phyloP scores from a whole-genome alignment of 2,797 vertebrate species.

The Molossus molossus region DNA sequence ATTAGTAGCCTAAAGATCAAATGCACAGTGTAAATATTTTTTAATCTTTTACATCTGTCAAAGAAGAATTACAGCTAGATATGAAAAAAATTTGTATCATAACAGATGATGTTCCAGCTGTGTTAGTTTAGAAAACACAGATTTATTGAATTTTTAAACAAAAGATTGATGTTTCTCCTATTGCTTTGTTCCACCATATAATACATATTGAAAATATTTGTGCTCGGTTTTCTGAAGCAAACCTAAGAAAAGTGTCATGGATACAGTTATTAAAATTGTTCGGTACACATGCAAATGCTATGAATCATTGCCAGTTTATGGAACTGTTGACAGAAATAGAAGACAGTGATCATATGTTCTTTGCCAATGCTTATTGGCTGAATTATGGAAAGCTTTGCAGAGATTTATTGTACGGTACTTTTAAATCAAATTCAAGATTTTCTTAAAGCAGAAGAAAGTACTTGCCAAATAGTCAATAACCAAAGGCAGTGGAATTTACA shows the following conservation, averaged over 20 bases:
- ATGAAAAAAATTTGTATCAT: conserved; percentile 46
- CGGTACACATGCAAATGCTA: conserved; percentile 83
- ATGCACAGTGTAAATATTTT: conserved; percentile 39
- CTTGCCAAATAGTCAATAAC: conserved; percentile 76
- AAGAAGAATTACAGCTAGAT: conserved; percentile 69
- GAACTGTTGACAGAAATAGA: conserved; percentile 83
- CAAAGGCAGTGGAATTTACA: conserved; percentile 67
- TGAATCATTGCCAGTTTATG: conserved; percentile 84
- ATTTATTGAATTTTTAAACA: conserved; percentile 78
- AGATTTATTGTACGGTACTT: conserved; percentile 79
- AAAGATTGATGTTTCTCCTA: conserved; percentile 79
- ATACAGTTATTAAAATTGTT: conserved; percentile 86
- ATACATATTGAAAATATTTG: conserved; percentile 81
- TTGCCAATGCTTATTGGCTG: conserved; percentile 82
- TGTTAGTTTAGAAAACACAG: conserved; percentile 72
- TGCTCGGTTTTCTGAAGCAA: conserved; percentile 79
- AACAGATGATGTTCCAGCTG: conserved; percentile 66
- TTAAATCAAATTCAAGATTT: conserved; percentile 78
- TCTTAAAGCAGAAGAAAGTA: conserved; percentile 71
- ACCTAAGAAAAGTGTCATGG: conserved; percentile 80
- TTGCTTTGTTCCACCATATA: conserved; percentile 77
- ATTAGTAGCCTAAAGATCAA: conserved; percentile 65
- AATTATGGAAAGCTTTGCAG: conserved; percentile 75
- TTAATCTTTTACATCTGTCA: conserved; percentile 59
- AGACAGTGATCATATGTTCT: conserved; percentile 82